Evolutionary conservation across 2,797 vertebrate genomes (phyloP), one percentile per base, ranked within the genome.

Genomic region (Phrynocephalus vlangalii): DNA sequence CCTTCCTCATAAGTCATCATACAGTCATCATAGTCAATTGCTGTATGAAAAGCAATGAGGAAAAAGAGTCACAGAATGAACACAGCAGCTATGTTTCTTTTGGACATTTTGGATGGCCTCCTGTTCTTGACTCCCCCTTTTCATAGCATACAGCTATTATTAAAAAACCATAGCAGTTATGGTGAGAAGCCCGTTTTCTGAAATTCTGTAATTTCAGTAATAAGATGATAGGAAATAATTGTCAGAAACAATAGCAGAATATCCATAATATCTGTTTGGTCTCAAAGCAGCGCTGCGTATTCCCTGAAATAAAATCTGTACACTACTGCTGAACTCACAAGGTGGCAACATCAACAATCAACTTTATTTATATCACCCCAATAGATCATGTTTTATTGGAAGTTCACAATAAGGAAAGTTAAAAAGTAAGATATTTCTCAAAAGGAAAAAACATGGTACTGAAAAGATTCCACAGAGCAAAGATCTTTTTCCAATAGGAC

Each of bases 321-420:
- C 30, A 63, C 44, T 85, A 83, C 33, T 1, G 85, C 3, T 87
- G 77, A 83, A 52, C 1, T 28, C 76, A 8, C 1, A 0, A 3
- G 77, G 50, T 82, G 86, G 91, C 77, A 90, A 78, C 2, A 83
- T 71, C 0, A 87, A 80, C 0, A 86, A 82, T 20, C 10, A 73
- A 79, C 2, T 85, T 16, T 81, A n/a, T 83, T 87, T 86, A 33
- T 44, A 67, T 0, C 22, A 75, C 0, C 22, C 6, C 2, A n/a
- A 86, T 5, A n/a, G 84, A n/a, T 1, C 38, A 66, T 6, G 3
- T 20, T 2, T 91, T 90, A 75, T 85, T 28, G 78, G 33, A 72
- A 30, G 18, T 33, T 28, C 38, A 67, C 56, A 30, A 83, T 82
- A 66, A 87, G 56, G 48, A 52, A 83, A 44, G n/a, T 70, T 78